These are phyloP conservation scores for Horisme vitalbata DNA, from an alignment of 2,888 invertebrate genomes.

Conservation along the genomic window DNA sequence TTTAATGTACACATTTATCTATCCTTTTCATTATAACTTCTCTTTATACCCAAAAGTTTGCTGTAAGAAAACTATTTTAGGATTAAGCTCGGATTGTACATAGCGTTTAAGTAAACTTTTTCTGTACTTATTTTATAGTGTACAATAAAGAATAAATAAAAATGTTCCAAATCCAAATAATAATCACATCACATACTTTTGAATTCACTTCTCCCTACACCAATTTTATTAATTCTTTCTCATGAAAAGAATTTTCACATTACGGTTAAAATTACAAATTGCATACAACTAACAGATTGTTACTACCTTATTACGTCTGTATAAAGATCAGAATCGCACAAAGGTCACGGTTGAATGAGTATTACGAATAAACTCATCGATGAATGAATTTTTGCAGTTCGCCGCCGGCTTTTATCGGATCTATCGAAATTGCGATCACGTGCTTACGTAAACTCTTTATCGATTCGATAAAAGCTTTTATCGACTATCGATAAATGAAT, in stretches of 20 bases:
- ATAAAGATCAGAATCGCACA: conserved; percentile 15
- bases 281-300: background rate
- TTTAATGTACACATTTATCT: too few species aligned
- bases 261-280: conserved; percentile 13
- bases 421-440: conserved; percentile 38
- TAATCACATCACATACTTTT: too few species aligned
- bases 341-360: conserved; percentile 22
- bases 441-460: too few species aligned
- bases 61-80: too few species aligned
- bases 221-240: conserved; percentile 18
- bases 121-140: too few species aligned
- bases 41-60: too few species aligned
- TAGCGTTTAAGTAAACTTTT: too few species aligned
- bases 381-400: conserved; percentile 5
- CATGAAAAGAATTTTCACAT: conserved; percentile 23
- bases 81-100: too few species aligned
- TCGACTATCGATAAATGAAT: conserved; percentile 33
- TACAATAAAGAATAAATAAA: too few species aligned
- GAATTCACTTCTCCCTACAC: background rate
- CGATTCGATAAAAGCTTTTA: too few species aligned
- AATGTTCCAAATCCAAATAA: too few species aligned
- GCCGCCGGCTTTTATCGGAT: conserved; percentile 29
- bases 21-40: too few species aligned
- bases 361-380: conserved; percentile 26
- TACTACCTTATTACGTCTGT: conserved; percentile 1